Evolutionary conservation across 1,140 invertebrate species (phyloP), one percentile per base, ranked within the genome.

Genomic region (Dendrolimus kikuchii): DNA sequence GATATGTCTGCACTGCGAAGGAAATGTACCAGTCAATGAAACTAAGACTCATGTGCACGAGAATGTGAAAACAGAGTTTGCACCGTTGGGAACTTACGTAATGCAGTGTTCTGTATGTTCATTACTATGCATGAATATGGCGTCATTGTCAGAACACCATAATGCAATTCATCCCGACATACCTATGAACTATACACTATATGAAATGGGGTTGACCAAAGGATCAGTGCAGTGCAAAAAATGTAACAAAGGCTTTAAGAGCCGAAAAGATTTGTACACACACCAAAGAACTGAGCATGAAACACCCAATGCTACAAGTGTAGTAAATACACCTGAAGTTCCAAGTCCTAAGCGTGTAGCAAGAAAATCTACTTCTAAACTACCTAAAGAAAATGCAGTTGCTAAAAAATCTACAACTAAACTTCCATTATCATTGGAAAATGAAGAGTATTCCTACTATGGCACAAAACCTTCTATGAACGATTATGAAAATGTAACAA

Each of bases 401-500:
- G 81, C 80, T 2, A 73, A 50, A 42, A 85, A 85, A 49, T 85
- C 81, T 2, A 85, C 81, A 0, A 71, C 79, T 4, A 80, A 75
- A 57, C 51, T 82, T 40, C 74, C 81, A 5, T 61, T 60, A 9
- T 8, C n/a, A 54, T 64, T 38, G n/a, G 4, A 9, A 9, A 38
- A 51, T 3, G 55, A 64, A 4, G 77, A 69, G 38, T 76, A 69
- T 48, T 79, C 81, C 0, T 76, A 58, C 9, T 81, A 82, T 47
- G 75, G 77, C 9, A 73, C 57, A 4, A 64, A 57, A 46, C 66
- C 71, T 5, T 51, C 64, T 0, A 38, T 59, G 5, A 59, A 63
- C 0, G 40, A 59, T 5, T 59, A 69, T 6, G 62, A 59, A 2
- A 64, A 73, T 38, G 64, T 81, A 0, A 74, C 64, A 0, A 71